Base-by-base conservation (phyloP, 2,113 vertebrate species). In the Psittacus erithacus region DNA sequence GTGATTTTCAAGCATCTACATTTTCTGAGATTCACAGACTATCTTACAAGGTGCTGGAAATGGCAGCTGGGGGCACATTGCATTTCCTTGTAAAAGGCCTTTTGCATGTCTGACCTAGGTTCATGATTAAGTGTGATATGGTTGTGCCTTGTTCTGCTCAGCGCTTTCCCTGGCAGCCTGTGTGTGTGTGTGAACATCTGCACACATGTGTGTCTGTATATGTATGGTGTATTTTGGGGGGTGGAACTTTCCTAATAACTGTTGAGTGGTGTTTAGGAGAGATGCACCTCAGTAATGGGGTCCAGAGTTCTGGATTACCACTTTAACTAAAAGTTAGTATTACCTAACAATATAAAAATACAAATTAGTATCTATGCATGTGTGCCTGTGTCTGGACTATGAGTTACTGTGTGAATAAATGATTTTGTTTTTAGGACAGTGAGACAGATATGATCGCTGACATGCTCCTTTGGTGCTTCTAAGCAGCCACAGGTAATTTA, bases 111-210 rank as follows among this genome's bases (percentile, higher is more conserved):
- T 86, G 22, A 38, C 17, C n/a, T 44, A 50, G 23, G 10, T 59
- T 75, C 35, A 81, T 13, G 44, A 25, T 10, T 28, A 70, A 59
- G 38, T 20, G 8, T 0, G 0, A 13, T 9, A 9, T 1, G 3
- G 11, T 16, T 59, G 10, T 0, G 1, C 28, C 33, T 70, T 50
- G 24, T 22, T 24, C 11, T 57, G 28, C n/a, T 29, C 35, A 24
- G 6, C 1, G 1, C 38, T 82, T 76, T 71, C 12, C 9, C 17
- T 33, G 22, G 8, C 23, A 41, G 16, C 22, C 38, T 38, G 7
- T 49, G 35, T 0, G 0, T 53, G 24, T 5, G 2, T 39, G 33
- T 23, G 22, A 59, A 17, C 25, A 31, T 35, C n/a, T 25, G 10
- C 9, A 22, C 11, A 33, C 20, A 14, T 22, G 6, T 59, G 13